phyloP scores from a whole-genome alignment of 1,140 invertebrate genomes.

The Bombus superbus region DNA sequence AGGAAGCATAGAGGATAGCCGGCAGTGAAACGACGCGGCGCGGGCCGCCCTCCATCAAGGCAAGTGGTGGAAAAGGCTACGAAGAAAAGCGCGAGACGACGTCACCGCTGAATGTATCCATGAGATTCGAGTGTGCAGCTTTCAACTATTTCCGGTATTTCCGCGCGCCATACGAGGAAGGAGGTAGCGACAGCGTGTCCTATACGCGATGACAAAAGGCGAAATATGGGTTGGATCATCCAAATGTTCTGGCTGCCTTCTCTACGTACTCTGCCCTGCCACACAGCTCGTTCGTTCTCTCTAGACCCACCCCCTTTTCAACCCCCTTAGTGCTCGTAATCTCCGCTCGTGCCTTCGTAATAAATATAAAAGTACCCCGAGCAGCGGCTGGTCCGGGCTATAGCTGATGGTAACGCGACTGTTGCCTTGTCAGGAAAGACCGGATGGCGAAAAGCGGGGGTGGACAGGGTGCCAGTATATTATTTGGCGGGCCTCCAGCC shows the following conservation, averaged over 20 bases:
- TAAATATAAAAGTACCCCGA: slow-evolving; percentile 76
- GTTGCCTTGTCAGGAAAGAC: slow-evolving; percentile 47
- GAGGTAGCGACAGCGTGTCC: slow-evolving; percentile 36
- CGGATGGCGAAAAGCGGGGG: slow-evolving; percentile 14
- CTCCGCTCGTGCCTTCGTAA: slow-evolving; percentile 68
- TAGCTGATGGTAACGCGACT: slow-evolving; percentile 64
- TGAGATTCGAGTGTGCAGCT: neutral
- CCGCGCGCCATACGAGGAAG: slow-evolving; percentile 19
- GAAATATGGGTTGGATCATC: slow-evolving; percentile 67
- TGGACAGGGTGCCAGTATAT: slow-evolving; percentile 75
- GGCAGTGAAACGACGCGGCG: slow-evolving; percentile 4
- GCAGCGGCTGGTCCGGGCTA: slow-evolving; percentile 8
- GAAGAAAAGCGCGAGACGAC: slow-evolving; percentile 35
- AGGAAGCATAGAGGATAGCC: neutral
- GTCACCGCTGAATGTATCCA: slow-evolving; percentile 13
- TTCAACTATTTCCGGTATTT: slow-evolving; percentile 32
- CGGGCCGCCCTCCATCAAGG: neutral
- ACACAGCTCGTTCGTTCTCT: neutral
- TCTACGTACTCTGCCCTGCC: neutral
- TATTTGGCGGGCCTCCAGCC: slow-evolving; percentile 78
- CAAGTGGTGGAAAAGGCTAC: slow-evolving; percentile 19
- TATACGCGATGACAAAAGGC: slow-evolving; percentile 69
- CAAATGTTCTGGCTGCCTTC: slow-evolving; percentile 26
- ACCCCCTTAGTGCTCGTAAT: slow-evolving; percentile 50
- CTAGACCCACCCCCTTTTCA: too few relatives aligned